phyloP scores from a whole-genome alignment of 1,140 invertebrate species.

The Drosophila sulfurigaster region DNA sequence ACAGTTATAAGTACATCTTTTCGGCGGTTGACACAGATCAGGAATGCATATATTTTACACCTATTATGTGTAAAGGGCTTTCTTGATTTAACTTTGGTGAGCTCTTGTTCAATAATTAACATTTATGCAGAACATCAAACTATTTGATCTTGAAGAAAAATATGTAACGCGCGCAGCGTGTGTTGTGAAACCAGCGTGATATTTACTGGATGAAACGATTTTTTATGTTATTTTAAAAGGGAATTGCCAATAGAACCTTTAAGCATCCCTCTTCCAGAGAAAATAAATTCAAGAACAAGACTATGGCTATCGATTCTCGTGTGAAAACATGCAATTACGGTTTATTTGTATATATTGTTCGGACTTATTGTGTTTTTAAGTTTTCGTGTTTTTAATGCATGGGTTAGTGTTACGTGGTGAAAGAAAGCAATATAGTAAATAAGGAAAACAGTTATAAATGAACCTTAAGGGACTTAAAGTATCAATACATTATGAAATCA shows the following conservation, averaged over 20 bases:
- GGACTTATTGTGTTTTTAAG: slow-evolving; percentile 15
- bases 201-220: slow-evolving; percentile 16
- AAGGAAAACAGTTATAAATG: no score
- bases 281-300: background rate
- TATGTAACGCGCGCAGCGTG: slow-evolving; percentile 44
- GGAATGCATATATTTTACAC: no score
- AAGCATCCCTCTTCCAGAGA: slow-evolving; percentile 41
- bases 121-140: slow-evolving; percentile 29
- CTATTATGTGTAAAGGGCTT: background rate
- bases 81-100: slow-evolving; percentile 3
- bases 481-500: no score
- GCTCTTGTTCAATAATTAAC: slow-evolving; percentile 8
- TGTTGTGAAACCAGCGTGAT: slow-evolving; percentile 41
- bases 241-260: slow-evolving; percentile 21
- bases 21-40: no score
- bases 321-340: slow-evolving; percentile 81
- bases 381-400: background rate
- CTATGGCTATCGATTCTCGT: slow-evolving; percentile 69
- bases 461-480: no score
- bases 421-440: no score
- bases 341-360: slow-evolving; percentile 66
- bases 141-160: slow-evolving; percentile 28
- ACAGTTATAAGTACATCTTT: no score
- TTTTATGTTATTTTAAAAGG: background rate
- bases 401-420: no score